Conservation (phyloP, 2,113 vertebrate genomes). For the Prietella phreatophila region DNA sequence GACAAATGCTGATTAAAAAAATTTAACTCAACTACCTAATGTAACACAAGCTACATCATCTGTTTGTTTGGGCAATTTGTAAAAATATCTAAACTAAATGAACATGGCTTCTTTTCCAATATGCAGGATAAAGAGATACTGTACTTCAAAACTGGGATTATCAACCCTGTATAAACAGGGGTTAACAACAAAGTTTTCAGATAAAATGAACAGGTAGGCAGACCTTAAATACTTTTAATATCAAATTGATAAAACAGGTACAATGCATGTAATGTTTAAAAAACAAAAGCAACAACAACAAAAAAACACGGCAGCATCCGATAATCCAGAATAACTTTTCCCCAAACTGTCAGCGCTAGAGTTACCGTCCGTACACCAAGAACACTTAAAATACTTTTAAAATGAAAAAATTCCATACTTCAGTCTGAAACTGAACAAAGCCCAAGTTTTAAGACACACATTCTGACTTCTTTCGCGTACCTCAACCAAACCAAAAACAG, state of each 20-base stretch:
- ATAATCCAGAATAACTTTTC: neutral
- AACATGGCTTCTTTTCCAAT: neutral
- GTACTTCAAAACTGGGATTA: neutral
- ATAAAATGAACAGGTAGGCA: neutral
- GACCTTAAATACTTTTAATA: conserved; percentile 18
- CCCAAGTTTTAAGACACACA: neutral
- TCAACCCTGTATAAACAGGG: too few relatives aligned
- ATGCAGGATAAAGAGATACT: neutral
- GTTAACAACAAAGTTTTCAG: neutral
- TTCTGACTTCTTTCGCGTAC: conserved; percentile 23
- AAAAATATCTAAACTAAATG: neutral
- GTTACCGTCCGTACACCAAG: neutral
- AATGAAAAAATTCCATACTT: neutral
- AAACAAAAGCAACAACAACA: neutral
- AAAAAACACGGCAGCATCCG: conserved; percentile 5
- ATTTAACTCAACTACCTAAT: neutral
- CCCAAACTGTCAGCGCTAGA: neutral
- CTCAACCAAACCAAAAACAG: neutral
- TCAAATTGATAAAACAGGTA: neutral
- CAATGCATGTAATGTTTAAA: neutral
- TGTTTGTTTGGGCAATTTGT: neutral
- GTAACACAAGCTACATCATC: neutral
- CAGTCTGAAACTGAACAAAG: neutral
- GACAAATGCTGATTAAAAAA: neutral
- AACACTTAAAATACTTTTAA: neutral